A percentile compares a stretch with the other conserved stretches of the same genome.
Conservation (phyloP, 2,888 invertebrate genomes). For the Meiosimyza platycephala region DNA sequence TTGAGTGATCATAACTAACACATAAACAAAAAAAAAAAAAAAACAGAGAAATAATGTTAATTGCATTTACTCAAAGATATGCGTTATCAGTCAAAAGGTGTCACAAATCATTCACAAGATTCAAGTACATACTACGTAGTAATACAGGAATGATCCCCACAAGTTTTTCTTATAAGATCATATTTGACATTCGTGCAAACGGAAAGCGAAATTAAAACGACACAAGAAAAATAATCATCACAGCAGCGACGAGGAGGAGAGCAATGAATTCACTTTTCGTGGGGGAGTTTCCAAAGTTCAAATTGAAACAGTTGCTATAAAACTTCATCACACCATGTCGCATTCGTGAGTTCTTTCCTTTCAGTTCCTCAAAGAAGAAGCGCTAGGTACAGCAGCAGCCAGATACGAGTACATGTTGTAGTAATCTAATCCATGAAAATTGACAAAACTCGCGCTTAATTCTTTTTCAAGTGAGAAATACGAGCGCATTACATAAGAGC, state of each 20-base stretch:
- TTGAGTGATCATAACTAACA: too few relatives aligned
- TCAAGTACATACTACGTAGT: not conserved
- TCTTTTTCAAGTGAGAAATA: not conserved
- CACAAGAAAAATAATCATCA: conserved; percentile 50
- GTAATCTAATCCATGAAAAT: conserved; percentile 5
- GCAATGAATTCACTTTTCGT: not conserved
- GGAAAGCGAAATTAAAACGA: conserved; percentile 51
- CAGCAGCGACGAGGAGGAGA: conserved; percentile 16
- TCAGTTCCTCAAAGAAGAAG: too few relatives aligned
- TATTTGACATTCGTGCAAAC: conserved; percentile 4
- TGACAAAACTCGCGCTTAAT: conserved; percentile 11
- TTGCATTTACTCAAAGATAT: conserved; percentile 35
- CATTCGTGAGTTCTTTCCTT: too few relatives aligned
- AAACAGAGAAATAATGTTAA: conserved; percentile 17
- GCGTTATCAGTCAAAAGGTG: conserved; percentile 51
- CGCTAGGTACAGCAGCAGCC: conserved; percentile 6
- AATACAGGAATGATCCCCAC: conserved; percentile 17
- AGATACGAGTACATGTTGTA: conserved; percentile 7
- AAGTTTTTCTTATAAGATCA: not conserved
- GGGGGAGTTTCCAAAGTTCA: not conserved
- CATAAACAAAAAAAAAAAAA: not conserved
- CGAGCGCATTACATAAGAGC: conserved; percentile 44
- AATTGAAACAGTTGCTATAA: conserved; percentile 58
- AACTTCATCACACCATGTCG: conserved; percentile 43
- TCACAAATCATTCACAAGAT: conserved; percentile 58